Base-by-base conservation (phyloP, 2,888 invertebrate genomes). In the Drosophila kanekoi region DNA sequence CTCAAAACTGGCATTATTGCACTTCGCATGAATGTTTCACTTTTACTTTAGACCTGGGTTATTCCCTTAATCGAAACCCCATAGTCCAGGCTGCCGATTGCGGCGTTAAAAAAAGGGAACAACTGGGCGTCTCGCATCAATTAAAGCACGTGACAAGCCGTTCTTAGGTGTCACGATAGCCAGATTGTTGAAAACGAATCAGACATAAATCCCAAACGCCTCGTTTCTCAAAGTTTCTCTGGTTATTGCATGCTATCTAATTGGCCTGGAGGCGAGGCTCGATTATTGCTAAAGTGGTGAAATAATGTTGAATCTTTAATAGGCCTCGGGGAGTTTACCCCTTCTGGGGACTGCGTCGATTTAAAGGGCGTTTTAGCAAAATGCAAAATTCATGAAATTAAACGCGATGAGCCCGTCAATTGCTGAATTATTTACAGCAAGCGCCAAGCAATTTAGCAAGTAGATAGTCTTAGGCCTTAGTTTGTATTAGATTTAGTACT, bases 191-290 rank as follows among this genome's bases (percentile, higher is more conserved):
- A 40, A 40, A 13, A 16, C 4, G 18, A 16, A 23, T 4, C 11
- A 10, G 2, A 16, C 11, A 28, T 28, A 18, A 6, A 32, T 32
- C 20, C 11, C 20, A 59, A 9, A 20, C 51, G n/a, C 13, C 16
- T 14, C 28, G 16, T 13, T 9, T 40, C 13, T 10, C 20, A 35
- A 43, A 45, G 44, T 28, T n/a, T 35, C 20, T 41, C 45, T 40
- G 20, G 13, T 62, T 84, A 53, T 87, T 66, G 87, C 81, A 85
- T 85, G 81, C 85, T 83, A 85, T 62, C 77, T 81, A 81, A 81
- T 81, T 81, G 88, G 68, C 37, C 48, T 33, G 37, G 57, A 48
- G 44, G 41, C 51, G 60, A 58, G 59, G 60, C 60, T 48, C 72
- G 72, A 35, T 11, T 73, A 74, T 66, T 59, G 57, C 20, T 53